Evolutionary conservation across 30 jellyfish, hydroid and myxozoan genomes (phyloP).

Genomic region (Hydractinia symbiolongicarpus): DNA sequence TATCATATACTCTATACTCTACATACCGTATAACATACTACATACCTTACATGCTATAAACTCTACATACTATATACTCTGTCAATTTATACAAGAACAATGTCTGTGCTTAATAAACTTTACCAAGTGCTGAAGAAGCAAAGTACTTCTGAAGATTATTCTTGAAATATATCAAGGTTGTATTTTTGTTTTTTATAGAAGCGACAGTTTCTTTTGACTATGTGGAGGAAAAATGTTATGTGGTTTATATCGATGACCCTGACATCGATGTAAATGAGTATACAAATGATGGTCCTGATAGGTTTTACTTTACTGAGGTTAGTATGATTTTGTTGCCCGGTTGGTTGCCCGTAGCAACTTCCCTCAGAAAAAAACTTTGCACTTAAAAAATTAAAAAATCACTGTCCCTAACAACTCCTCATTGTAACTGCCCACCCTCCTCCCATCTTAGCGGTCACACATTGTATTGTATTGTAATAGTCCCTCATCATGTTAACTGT

Average conservation of each 20-base stretch:
- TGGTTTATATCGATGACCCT: slow-evolving; percentile 64
- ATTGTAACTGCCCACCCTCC: background rate
- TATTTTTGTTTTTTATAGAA: slow-evolving; percentile 27
- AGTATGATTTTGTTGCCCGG: background rate
- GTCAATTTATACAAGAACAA: too few species aligned
- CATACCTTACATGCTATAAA: too few species aligned
- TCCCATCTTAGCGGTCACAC: too few species aligned
- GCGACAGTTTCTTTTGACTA: slow-evolving; percentile 34
- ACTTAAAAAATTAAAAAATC: background rate
- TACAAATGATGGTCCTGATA: slow-evolving; percentile 44
- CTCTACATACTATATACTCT: too few species aligned
- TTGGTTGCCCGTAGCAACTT: background rate
- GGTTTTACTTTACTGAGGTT: slow-evolving; percentile 77
- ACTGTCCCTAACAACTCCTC: background rate
- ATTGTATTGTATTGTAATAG: too few species aligned
- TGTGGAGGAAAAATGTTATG: slow-evolving; percentile 73
- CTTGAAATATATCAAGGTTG: background rate
- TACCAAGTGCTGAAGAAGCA: too few species aligned
- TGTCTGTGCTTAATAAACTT: too few species aligned
- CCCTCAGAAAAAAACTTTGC: background rate
- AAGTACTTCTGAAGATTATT: too few species aligned
- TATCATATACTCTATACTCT: too few species aligned
- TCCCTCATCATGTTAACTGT: too few species aligned
- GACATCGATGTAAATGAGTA: slow-evolving; percentile 23
- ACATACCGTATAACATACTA: too few species aligned